A percentile compares a stretch with the other conserved stretches of the same genome.
Evolutionary conservation across 2,888 invertebrate species (phyloP).

Genomic region (Nemapogon koenigi): DNA sequence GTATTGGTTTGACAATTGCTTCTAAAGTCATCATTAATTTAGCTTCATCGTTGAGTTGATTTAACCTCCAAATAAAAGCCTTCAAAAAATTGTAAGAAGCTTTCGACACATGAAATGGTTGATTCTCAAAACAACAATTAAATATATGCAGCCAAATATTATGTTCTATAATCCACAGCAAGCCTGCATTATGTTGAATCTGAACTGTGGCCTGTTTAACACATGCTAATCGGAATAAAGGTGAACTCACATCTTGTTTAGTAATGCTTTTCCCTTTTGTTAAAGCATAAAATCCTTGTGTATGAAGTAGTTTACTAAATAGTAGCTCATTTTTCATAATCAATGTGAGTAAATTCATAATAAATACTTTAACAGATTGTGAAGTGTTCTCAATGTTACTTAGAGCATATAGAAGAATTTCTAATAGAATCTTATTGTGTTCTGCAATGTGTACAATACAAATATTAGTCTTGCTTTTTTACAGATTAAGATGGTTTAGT

Average conservation of each 20-base stretch:
- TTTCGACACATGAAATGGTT: conserved; percentile 16
- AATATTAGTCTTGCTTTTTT: background rate
- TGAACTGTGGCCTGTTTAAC: conserved; percentile 7
- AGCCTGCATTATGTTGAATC: conserved; percentile 17
- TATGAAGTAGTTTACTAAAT: conserved; percentile 23
- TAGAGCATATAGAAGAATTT: conserved; percentile 23
- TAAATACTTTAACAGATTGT: conserved; percentile 22
- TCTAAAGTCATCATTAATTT: conserved; percentile 21
- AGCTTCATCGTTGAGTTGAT: conserved; percentile 23
- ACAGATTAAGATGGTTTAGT: background rate
- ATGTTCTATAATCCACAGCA: conserved; percentile 18
- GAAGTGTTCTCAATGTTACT: conserved; percentile 20
- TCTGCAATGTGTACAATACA: background rate
- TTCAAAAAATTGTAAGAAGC: conserved; percentile 22
- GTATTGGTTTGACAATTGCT: conserved; percentile 14
- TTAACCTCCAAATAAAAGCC: conserved; percentile 23
- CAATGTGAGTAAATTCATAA: conserved; percentile 22
- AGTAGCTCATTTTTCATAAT: conserved; percentile 27
- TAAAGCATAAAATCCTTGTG: conserved; percentile 17
- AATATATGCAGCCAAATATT: conserved; percentile 22
- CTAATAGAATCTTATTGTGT: too few relatives aligned
- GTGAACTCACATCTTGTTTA: conserved; percentile 3
- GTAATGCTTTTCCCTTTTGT: background rate
- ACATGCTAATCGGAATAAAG: conserved; percentile 4
- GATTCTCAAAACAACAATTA: conserved; percentile 15